These are phyloP conservation scores for Melikaiella ostensackeni DNA, from an alignment of 2,888 invertebrate species.

Conservation along the genomic window DNA sequence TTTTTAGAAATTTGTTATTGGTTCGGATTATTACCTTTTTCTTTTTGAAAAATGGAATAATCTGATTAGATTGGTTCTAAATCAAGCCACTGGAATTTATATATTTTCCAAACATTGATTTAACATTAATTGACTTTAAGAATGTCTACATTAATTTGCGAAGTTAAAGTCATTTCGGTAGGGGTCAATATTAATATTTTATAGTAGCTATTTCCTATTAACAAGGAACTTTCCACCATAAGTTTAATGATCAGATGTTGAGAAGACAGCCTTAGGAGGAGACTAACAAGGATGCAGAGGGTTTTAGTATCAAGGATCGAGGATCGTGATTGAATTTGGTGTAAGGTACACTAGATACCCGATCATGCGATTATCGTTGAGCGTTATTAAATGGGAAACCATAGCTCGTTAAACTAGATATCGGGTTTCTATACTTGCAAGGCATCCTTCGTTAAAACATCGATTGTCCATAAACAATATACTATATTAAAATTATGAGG, in stretches of 20 bases:
- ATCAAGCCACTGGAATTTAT: too few species aligned
- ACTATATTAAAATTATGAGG: too few species aligned
- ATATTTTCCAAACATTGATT: too few species aligned
- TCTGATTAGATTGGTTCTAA: too few species aligned
- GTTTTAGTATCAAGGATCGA: slow-evolving; percentile 12
- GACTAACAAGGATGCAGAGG: slow-evolving; percentile 20
- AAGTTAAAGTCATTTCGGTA: too few species aligned
- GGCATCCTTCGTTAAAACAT: not conserved
- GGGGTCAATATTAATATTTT: too few species aligned
- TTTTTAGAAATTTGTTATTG: too few species aligned
- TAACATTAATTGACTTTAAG: too few species aligned
- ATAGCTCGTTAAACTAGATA: slow-evolving; percentile 41
- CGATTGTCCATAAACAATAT: not conserved
- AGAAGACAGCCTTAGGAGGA: not conserved
- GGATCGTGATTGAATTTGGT: slow-evolving; percentile 35
- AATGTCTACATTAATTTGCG: too few species aligned
- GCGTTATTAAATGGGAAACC: slow-evolving; percentile 29
- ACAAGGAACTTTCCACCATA: not conserved
- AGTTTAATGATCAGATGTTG: slow-evolving; percentile 2
- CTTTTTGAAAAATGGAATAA: too few species aligned
- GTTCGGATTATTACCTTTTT: too few species aligned
- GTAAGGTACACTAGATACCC: slow-evolving; percentile 22
- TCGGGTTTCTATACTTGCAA: slow-evolving; percentile 37
- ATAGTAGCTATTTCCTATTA: not conserved
- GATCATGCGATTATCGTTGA: slow-evolving; percentile 33